Base-by-base conservation (phyloP, 2,113 vertebrate genomes). In the Tenebrosternarchus preto region DNA sequence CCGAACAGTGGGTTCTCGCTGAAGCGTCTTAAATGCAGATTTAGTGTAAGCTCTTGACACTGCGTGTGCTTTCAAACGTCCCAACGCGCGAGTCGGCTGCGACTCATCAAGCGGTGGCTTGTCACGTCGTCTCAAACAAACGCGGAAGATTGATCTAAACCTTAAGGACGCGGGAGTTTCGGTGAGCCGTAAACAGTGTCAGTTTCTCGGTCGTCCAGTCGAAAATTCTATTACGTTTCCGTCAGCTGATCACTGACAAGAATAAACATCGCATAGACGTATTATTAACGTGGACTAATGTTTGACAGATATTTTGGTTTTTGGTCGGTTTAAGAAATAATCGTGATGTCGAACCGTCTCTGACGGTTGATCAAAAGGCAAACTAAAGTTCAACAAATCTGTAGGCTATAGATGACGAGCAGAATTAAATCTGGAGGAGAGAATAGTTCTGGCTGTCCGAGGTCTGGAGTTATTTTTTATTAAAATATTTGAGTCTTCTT, bases 261-360 rank as follows among this genome's bases (percentile, higher is more conserved):
- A 22, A 25, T 83, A 73, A 78, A 78, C 76, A 78, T 60, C 66
- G 22, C 67, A 74, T 74, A 75, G 64, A 70, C 63, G 70, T 60
- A 29, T 72, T 76, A 80, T 73, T 73, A 67, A 77, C 69, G 56
- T 22, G 55, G 27, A 76, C 57, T 66, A n/a, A 33, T 76, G 76
- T 76, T 66, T 82, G 72, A 66, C 76, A 78, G 67, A 46, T 80
- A 79, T 24, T n/a, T 75, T 25, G 19, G 55, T 72, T 63, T 8
- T 33, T 15, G 36, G 16, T 77, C 22, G 77, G 71, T 22, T 77
- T 77, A 61, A 66, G 67, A 59, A 24, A 77, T 33, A 31, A 69
- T 5, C 9, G 15, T 36, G 27, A 61, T 50, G 43, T 50, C 43
- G 43, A 50, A 50, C 43, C 22, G 39, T 70, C 63, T 76, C 16